Evolutionary conservation across 2,888 invertebrate genomes (phyloP).

Genomic region (Xanthia togata): DNA sequence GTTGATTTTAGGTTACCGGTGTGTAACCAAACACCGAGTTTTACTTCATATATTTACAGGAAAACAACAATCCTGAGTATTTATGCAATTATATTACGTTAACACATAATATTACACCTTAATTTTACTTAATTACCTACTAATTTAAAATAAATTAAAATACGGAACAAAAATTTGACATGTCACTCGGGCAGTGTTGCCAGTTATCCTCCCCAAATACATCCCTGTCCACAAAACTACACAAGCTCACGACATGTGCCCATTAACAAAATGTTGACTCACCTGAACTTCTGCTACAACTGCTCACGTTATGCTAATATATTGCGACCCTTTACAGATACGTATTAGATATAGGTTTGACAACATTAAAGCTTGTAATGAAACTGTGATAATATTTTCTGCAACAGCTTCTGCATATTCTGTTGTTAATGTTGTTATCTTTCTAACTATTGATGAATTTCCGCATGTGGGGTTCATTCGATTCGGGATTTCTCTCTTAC

Average conservation of each 20-base stretch:
- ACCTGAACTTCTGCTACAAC: conserved; percentile 38
- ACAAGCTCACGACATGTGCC: conserved; percentile 23
- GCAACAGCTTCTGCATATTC: neutral
- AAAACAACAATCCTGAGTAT: too few species aligned
- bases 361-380: conserved; percentile 1
- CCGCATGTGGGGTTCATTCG: too few species aligned
- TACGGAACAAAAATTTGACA: too few species aligned
- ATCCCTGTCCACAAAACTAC: conserved; percentile 45
- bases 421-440: neutral
- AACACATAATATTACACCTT: too few species aligned
- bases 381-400: neutral
- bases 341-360: conserved; percentile 8
- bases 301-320: conserved; percentile 57
- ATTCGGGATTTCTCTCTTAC: neutral
- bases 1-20: too few species aligned
- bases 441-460: neutral
- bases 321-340: conserved; percentile 32
- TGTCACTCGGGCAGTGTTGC: too few species aligned
- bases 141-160: too few species aligned
- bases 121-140: too few species aligned
- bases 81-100: too few species aligned
- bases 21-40: too few species aligned
- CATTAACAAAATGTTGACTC: conserved; percentile 61
- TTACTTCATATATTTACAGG: too few species aligned
- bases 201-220: conserved; percentile 34